Conservation (phyloP, 2,888 invertebrate species). For the Caenorhabditis angaria region DNA sequence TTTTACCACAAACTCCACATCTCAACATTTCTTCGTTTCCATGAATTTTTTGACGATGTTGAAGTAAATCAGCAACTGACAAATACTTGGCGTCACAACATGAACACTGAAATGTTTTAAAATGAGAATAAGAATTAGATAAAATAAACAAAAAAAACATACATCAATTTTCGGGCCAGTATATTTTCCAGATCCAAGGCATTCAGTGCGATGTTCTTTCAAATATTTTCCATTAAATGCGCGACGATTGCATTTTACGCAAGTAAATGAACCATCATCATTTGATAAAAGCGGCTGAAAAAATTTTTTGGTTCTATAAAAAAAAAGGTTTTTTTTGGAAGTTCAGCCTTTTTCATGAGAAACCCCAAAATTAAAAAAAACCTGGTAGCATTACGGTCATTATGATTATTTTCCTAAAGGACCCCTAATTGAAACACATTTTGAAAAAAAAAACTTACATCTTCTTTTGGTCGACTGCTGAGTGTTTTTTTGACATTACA, state of each 20-base stretch:
- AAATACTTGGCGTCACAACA: not conserved
- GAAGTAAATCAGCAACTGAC: not conserved
- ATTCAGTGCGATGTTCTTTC: not conserved
- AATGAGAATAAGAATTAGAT: not conserved
- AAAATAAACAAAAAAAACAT: not conserved
- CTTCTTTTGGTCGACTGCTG: not conserved
- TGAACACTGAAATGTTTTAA: not conserved
- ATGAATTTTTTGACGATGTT: conserved; percentile 13
- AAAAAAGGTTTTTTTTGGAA: not conserved
- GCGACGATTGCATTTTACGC: not conserved
- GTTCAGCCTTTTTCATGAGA: not conserved
- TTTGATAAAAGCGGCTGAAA: not conserved
- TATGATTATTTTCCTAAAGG: no score
- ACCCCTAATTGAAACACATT: not conserved
- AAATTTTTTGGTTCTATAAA: not conserved
- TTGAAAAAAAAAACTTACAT: conserved; percentile 3
- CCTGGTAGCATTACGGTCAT: no score
- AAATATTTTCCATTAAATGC: not conserved
- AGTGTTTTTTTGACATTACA: not conserved
- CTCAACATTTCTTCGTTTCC: conserved; percentile 12
- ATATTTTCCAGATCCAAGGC: not conserved
- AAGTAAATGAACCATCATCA: not conserved
- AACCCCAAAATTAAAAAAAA: no score
- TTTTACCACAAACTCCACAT: conserved; percentile 8
- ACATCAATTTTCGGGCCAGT: not conserved